Evolutionary conservation across 2,113 vertebrate species (phyloP), one percentile per base, ranked within the genome.

Genomic region (Trachemys scripta): DNA sequence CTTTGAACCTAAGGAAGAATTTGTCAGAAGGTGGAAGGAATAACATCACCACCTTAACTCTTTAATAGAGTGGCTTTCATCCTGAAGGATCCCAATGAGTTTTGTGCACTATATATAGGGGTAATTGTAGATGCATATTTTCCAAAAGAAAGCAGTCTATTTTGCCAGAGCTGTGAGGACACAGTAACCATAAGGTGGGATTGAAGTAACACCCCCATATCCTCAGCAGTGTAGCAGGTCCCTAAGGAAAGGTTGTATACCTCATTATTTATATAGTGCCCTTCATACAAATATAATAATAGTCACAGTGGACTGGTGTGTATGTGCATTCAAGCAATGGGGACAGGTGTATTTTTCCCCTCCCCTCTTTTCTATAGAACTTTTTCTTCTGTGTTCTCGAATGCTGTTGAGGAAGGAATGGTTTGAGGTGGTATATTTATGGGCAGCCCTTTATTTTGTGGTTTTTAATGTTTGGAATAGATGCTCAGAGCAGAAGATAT

Each of bases 181-280:
- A 49, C 65, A 51, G 57, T n/a, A 1, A n/a, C 13, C 29, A 7
- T 45, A 80, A 13, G 12, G 9, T 47, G 13, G 53, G 12, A 0
- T 38, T n/a, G 80, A 4, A 0, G 0, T 50, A 4, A 53, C 80
- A 19, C 4, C 31, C 53, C 53, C 24, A 7, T 0, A 0, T 31
- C n/a, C 27, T 59, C 76, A 0, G 3, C 62, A 25, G 20, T 0
- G 0, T 47, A 62, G 62, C 13, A 57, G 24, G 9, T 35, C 51
- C 85, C 51, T 31, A 6, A 51, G 29, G 45, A 3, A 11, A 53
- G 16, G 25, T 0, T n/a, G 9, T 9, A 2, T 1, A 1, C 16
- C 10, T 31, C 10, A 24, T 27, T 57, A 12, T 0, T 0, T 35
- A 38, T 31, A 47, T 20, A n/a, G 45, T 56, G 81, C 1, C 54